Evolutionary conservation across 1,140 invertebrate genomes (phyloP).

Genomic region (Brachionus sp.): DNA sequence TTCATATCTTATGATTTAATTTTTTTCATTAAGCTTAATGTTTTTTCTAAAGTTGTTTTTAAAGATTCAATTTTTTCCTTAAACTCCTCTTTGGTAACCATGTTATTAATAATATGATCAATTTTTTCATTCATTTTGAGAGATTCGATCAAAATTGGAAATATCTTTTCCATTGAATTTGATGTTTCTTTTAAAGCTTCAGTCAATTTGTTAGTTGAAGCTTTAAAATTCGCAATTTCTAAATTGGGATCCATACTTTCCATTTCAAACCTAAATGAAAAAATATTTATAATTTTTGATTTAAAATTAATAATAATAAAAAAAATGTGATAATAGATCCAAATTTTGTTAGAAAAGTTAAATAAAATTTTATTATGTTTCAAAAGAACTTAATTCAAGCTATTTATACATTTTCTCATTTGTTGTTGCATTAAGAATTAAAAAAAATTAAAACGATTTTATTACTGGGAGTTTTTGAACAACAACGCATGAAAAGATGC

Average conservation of each 20-base stretch:
- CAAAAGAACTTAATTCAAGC: not conserved
- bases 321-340: not conserved
- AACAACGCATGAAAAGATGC: not conserved
- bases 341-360: not conserved
- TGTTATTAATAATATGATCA: not conserved
- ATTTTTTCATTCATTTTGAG: not conserved
- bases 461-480: no score
- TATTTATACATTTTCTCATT: not conserved
- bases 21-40: not conserved
- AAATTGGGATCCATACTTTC: not conserved
- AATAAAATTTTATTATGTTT: not conserved
- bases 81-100: not conserved
- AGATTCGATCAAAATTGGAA: not conserved
- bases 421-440: not conserved
- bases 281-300: not conserved
- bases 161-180: not conserved
- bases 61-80: not conserved
- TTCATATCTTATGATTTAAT: not conserved
- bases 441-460: not conserved
- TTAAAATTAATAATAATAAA: not conserved
- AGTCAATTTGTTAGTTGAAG: not conserved
- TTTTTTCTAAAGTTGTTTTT: not conserved
- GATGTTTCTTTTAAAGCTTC: not conserved
- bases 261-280: not conserved
- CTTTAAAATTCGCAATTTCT: not conserved